Conservation (phyloP, 2,113 vertebrate genomes). For the Monopterus albus region DNA sequence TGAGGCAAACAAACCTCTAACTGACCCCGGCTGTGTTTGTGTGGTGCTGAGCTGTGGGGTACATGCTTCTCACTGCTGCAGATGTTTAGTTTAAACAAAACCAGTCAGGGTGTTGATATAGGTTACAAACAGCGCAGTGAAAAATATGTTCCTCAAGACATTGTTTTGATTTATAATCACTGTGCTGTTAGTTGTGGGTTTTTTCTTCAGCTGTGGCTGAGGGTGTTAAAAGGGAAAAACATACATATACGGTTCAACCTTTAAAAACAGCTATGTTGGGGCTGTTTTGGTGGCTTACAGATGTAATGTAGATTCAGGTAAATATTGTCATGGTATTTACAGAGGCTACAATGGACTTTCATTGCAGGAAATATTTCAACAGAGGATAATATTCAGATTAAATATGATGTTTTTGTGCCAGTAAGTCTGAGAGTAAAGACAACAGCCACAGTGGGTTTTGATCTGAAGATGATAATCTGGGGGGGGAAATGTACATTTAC, state of each 20-base stretch:
- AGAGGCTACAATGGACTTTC: too few relatives aligned
- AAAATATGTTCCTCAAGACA: slow-evolving; percentile 14
- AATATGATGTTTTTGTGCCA: neutral
- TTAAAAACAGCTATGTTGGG: neutral
- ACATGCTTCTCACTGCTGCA: neutral
- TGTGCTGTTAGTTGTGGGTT: neutral
- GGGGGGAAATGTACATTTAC: too few relatives aligned
- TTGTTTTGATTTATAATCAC: slow-evolving; percentile 7
- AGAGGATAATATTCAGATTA: neutral
- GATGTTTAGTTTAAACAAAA: neutral
- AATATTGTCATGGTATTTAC: too few relatives aligned
- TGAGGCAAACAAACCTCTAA: neutral
- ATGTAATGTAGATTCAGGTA: too few relatives aligned
- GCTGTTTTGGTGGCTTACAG: neutral
- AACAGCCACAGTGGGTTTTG: too few relatives aligned
- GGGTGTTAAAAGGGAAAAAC: neutral
- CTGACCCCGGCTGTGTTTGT: neutral
- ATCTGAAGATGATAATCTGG: too few relatives aligned
- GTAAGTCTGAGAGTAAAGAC: too few relatives aligned
- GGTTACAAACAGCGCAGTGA: neutral
- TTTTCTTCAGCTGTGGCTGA: neutral
- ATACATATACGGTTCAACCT: too few relatives aligned
- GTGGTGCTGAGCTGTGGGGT: neutral
- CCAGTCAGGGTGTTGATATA: neutral
- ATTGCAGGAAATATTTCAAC: neutral